These are phyloP conservation scores for Potamarius usumacintae DNA, from an alignment of 2,113 vertebrate species.

Conservation along the genomic window DNA sequence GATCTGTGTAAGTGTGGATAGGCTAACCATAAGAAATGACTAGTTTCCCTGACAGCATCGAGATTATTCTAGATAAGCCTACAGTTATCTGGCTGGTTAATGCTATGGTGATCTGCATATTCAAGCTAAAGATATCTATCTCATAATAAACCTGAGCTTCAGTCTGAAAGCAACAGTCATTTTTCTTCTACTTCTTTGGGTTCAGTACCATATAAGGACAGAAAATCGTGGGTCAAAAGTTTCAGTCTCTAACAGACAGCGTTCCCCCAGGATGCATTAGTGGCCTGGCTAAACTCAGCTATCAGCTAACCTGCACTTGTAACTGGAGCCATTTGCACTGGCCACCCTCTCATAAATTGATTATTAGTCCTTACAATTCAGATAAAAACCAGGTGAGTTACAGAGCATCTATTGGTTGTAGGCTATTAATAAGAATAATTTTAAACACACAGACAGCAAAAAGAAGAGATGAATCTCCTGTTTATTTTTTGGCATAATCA, in stretches of 20 bases:
- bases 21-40: background rate
- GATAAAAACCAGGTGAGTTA: slow-evolving; percentile 7
- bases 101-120: background rate
- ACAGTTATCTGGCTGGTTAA: background rate
- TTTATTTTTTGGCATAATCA: background rate
- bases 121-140: background rate
- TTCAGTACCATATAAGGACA: slow-evolving; percentile 18
- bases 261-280: slow-evolving; percentile 19
- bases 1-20: too few relatives aligned
- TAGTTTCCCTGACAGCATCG: background rate
- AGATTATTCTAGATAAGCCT: background rate
- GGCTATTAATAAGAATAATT: background rate
- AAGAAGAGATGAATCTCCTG: background rate
- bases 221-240: slow-evolving; percentile 9
- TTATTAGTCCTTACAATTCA: slow-evolving; percentile 23
- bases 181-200: slow-evolving; percentile 1
- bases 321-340: background rate
- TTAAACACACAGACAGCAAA: slow-evolving; percentile 5
- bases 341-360: slow-evolving; percentile 19
- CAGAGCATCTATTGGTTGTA: background rate
- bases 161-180: background rate
- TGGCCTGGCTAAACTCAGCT: slow-evolving; percentile 1
- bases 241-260: background rate
- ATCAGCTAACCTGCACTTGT: background rate
- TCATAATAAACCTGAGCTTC: background rate